Conservation (phyloP, 2,888 invertebrate genomes). For the Agrochola lota region DNA sequence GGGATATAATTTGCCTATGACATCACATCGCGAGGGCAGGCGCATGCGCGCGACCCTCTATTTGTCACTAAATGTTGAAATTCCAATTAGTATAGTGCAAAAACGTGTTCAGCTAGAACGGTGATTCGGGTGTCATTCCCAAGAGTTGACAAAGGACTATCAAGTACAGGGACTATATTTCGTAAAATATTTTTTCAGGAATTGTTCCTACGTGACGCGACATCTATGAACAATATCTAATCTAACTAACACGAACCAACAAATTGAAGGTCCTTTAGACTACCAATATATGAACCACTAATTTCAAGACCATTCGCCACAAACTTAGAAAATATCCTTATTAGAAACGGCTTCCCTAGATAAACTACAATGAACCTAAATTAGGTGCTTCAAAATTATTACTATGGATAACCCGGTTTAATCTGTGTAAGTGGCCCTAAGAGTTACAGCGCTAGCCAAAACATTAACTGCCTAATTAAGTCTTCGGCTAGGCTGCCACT, state of each 20-base stretch:
- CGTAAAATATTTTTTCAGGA: not conserved
- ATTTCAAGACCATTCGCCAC: not conserved
- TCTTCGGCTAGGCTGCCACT: conserved; percentile 15
- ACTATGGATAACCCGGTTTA: conserved; percentile 1
- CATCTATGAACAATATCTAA: not conserved
- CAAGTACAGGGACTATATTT: no score
- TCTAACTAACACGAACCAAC: not conserved
- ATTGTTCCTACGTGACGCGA: not conserved
- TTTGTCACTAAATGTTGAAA: no score
- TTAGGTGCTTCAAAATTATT: conserved; percentile 22
- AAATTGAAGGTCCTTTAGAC: not conserved
- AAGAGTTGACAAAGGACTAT: no score
- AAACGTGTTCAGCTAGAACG: no score
- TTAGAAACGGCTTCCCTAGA: not conserved
- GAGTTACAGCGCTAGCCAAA: conserved; percentile 15
- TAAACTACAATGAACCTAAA: not conserved
- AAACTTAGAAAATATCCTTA: not conserved
- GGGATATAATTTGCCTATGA: no score
- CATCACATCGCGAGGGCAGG: no score
- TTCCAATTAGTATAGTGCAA: no score
- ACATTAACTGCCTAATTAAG: conserved; percentile 29
- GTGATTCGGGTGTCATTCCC: no score
- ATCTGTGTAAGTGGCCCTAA: conserved; percentile 35
- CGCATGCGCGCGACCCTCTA: no score
- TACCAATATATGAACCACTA: no score